Evolutionary conservation across 1,140 invertebrate species (phyloP), one percentile per base, ranked within the genome.

Genomic region (Hormaphis cornu): DNA sequence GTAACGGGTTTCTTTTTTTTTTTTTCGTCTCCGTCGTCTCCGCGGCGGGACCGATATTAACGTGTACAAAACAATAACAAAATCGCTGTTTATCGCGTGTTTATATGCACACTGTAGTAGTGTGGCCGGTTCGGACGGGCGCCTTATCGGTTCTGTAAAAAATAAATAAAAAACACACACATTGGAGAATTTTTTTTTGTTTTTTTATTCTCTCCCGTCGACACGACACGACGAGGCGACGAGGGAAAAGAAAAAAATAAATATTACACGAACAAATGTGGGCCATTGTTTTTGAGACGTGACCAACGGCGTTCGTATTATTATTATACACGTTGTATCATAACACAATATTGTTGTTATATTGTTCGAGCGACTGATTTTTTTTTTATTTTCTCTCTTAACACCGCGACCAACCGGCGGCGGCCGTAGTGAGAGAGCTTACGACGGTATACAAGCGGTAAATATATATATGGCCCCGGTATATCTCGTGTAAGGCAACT

Each of bases 91-190:
- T 40, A 40, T 58, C 33, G 54, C 54, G 35, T n/a, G n/a, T n/a
- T n/a, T n/a, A n/a, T n/a, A n/a, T n/a, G n/a, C n/a, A n/a, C n/a
- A n/a, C n/a, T n/a, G n/a, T 40, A 33, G 30, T 33, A 33, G 33
- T 18, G 18, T 58, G 54, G 61, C 20, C 44, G 61, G 61, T 50
- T 48, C 28, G 61, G 44, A 50, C 61, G 20, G 61, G 61, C 44
- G 61, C 42, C 44, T 66, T 66, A 66, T 66, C 61, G 61, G 61
- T 50, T 58, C 61, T 66, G 61, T 50, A 66, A 66, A 66, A 66
- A 66, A 66, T 18, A 46, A 46, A 46, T 4, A 46, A 37, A 37
- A 37, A 58, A 37, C 33, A 58, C 24, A 44, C n/a, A 66, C 61
- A 66, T 16, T n/a, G n/a, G n/a, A n/a, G n/a, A n/a, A 50, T 66